phyloP scores from a whole-genome alignment of 1,140 invertebrate genomes.

The Tachypleus tridentatus region DNA sequence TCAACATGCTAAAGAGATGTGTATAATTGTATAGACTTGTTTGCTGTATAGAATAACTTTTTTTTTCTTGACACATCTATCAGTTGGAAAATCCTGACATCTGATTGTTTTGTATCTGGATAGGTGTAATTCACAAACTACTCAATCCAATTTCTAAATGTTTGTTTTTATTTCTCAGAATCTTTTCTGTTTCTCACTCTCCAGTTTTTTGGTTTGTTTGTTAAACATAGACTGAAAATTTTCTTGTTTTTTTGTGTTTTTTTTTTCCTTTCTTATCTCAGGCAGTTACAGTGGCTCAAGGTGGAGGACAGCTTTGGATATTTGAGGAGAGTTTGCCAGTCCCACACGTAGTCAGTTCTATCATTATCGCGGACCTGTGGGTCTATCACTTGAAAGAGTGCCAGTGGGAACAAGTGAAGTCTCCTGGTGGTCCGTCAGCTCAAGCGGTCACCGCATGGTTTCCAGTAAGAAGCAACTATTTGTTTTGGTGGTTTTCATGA shows the following conservation, averaged over 20 bases:
- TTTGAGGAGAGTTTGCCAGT: constrained; percentile 88
- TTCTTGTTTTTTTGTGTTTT: neutral
- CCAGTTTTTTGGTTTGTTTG: neutral
- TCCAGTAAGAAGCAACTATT: constrained; percentile 62
- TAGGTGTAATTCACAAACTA: no score
- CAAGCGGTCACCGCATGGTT: constrained; percentile 81
- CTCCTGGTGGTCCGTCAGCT: constrained; percentile 60
- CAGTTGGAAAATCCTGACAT: no score
- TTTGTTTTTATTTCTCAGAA: no score
- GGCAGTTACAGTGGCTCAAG: constrained; percentile 50
- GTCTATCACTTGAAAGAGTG: constrained; percentile 61
- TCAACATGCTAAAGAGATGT: no score
- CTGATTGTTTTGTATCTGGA: no score
- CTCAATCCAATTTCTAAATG: no score
- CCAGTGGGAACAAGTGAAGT: constrained; percentile 71
- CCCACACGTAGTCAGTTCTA: constrained; percentile 82
- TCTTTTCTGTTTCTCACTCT: neutral
- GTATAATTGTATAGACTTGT: no score
- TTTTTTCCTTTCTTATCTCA: constrained; percentile 10
- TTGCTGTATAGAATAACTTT: no score
- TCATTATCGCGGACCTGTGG: constrained; percentile 89
- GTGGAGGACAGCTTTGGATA: constrained; percentile 59
- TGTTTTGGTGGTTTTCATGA: constrained; percentile 84
- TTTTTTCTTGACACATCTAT: no score
- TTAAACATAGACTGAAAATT: neutral